Percentiles rank a stretch among this genome's conserved stretches.
These are phyloP conservation scores for Pelodytes ibericus DNA, from an alignment of 2,797 vertebrate genomes.

Conservation along the genomic window DNA sequence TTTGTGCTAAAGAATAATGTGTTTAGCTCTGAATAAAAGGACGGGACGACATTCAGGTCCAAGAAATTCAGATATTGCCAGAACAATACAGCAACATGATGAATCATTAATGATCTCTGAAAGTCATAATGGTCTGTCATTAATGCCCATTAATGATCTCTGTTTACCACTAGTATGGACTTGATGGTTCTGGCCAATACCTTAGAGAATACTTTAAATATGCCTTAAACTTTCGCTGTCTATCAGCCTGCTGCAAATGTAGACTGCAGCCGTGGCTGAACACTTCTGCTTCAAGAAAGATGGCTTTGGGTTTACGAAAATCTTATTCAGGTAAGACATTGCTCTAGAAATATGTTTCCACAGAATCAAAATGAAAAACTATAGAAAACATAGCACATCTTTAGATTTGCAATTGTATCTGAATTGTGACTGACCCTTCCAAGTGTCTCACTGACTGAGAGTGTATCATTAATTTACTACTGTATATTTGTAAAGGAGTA, in stretches of 20 bases:
- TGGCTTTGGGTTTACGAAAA: constrained; percentile 93
- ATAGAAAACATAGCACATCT: background rate
- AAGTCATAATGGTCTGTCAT: constrained; percentile 95
- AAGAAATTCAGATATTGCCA: constrained; percentile 77
- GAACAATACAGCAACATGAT: constrained; percentile 85
- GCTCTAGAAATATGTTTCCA: background rate
- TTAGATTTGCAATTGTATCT: background rate
- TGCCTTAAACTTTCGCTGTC: constrained; percentile 90
- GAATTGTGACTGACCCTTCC: background rate
- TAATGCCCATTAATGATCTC: constrained; percentile 99
- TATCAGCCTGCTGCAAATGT: constrained; percentile 73
- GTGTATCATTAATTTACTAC: too few species aligned
- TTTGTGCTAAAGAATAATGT: constrained; percentile 80
- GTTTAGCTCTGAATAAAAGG: constrained; percentile 76
- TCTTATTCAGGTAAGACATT: constrained; percentile 91
- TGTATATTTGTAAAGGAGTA: too few species aligned
- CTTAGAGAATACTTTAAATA: constrained; percentile 90
- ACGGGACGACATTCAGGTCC: constrained; percentile 70
- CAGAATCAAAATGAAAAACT: background rate
- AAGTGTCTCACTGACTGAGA: background rate
- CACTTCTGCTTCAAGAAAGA: constrained; percentile 73
- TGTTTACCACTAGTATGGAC: constrained; percentile 88
- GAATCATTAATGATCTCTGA: constrained; percentile 98
- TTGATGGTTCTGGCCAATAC: constrained; percentile 84
- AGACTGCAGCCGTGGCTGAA: constrained; percentile 72